Evolutionary conservation across 2,797 vertebrate species (phyloP).

Genomic region (Falco cherrug): DNA sequence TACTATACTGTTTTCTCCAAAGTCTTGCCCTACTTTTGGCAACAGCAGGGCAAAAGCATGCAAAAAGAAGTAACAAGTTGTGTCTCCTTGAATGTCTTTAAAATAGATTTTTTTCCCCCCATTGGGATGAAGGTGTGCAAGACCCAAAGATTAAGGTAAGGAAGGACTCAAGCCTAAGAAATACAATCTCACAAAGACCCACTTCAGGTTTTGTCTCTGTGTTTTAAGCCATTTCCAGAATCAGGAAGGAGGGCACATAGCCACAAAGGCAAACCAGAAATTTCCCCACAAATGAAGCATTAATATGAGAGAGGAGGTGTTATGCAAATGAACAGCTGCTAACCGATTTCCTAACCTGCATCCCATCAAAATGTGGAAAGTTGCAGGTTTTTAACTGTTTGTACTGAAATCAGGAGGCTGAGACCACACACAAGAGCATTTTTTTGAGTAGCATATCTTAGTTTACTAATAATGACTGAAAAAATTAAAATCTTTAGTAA

Average conservation of each 20-base stretch:
- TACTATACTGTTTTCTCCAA: background rate
- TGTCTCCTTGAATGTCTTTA: background rate
- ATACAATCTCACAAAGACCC: background rate
- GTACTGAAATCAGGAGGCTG: background rate
- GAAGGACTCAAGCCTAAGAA: background rate
- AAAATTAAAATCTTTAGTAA: slow-evolving; percentile 5
- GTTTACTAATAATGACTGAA: background rate
- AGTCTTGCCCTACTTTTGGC: background rate
- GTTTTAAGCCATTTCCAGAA: background rate
- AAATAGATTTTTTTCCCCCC: background rate
- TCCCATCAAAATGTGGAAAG: background rate
- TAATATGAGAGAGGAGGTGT: rapidly evolving
- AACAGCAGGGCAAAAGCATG: background rate
- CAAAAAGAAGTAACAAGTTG: background rate
- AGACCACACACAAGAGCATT: background rate
- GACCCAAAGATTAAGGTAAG: background rate
- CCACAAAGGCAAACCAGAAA: background rate
- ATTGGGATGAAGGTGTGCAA: background rate
- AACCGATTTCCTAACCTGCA: background rate
- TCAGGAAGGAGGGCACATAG: background rate
- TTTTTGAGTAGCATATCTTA: background rate
- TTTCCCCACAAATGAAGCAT: background rate
- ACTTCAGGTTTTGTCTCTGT: background rate
- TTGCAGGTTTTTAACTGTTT: background rate
- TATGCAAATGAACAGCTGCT: background rate